Percentiles rank a stretch among this genome's conserved stretches.
These are phyloP conservation scores for Caenorhabditis sulstoni DNA, from an alignment of 2,888 invertebrate genomes.

Conservation along the genomic window DNA sequence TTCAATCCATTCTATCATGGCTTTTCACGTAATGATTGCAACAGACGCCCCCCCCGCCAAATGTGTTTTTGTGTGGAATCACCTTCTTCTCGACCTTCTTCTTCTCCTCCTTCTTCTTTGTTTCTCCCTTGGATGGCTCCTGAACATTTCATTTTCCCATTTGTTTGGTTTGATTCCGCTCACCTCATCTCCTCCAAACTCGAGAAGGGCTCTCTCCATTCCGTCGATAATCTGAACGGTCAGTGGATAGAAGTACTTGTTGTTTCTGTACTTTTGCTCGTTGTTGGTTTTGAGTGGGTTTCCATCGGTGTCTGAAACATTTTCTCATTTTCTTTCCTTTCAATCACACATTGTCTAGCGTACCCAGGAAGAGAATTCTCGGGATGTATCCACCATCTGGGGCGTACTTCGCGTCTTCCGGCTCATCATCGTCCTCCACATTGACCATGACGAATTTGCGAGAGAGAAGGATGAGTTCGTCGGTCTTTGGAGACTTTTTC, in stretches of 20 bases:
- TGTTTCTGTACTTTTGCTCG: constrained; percentile 79
- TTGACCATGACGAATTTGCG: constrained; percentile 81
- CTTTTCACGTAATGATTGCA: not conserved
- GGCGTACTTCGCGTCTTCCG: constrained; percentile 80
- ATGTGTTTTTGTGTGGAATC: too few species aligned
- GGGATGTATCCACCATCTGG: constrained; percentile 83
- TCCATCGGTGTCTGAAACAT: constrained; percentile 80
- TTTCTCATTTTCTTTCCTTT: not conserved
- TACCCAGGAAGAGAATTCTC: constrained; percentile 81
- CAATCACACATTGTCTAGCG: not conserved
- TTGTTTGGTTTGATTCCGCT: constrained; percentile 14
- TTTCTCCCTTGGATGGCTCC: constrained; percentile 51
- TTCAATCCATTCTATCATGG: constrained; percentile 20
- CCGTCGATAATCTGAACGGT: constrained; percentile 72
- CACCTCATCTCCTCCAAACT: constrained; percentile 57
- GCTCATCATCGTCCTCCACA: constrained; percentile 82
- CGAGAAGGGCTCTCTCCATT: constrained; percentile 68
- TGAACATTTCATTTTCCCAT: constrained; percentile 25
- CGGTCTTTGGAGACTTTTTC: constrained; percentile 75
- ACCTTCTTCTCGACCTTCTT: constrained; percentile 55
- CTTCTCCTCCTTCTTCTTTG: constrained; percentile 28
- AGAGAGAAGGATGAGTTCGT: constrained; percentile 81
- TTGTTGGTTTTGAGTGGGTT: constrained; percentile 80
- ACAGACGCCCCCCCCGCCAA: too few species aligned
- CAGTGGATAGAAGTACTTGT: constrained; percentile 78